Percentiles rank a stretch among this genome's conserved stretches.
Conservation (phyloP, 2,888 invertebrate genomes). For the Stenchaetothrips biformis region DNA sequence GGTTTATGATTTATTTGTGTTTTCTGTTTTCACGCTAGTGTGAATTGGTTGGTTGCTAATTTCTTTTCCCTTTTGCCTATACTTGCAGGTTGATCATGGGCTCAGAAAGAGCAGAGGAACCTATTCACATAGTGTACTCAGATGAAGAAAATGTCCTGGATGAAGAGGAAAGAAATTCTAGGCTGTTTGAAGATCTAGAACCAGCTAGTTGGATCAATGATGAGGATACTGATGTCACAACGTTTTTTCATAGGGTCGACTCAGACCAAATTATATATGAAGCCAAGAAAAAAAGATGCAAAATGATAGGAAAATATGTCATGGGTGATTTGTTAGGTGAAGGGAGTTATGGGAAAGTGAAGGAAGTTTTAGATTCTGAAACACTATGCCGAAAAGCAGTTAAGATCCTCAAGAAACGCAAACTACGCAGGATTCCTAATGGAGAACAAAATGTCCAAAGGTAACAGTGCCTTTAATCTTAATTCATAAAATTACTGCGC, state of each 20-base stretch:
- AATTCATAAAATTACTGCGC: neutral
- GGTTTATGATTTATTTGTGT: neutral
- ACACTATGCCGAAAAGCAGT: constrained; percentile 88
- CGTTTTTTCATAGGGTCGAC: constrained; percentile 90
- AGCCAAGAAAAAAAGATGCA: constrained; percentile 80
- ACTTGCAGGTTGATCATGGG: neutral
- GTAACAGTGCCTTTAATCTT: constrained; percentile 44
- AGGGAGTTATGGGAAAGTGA: constrained; percentile 98
- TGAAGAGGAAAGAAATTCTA: constrained; percentile 45
- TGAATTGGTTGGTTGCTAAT: neutral
- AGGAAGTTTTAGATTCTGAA: constrained; percentile 92
- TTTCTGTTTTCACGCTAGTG: neutral
- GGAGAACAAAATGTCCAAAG: constrained; percentile 94
- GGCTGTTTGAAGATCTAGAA: constrained; percentile 45
- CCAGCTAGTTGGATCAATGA: constrained; percentile 67
- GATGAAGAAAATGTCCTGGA: constrained; percentile 43
- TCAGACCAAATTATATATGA: constrained; percentile 94
- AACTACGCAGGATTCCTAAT: constrained; percentile 89
- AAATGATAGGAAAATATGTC: constrained; percentile 94
- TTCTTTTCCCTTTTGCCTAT: neutral
- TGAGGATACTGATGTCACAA: constrained; percentile 65
- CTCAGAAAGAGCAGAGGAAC: constrained; percentile 6
- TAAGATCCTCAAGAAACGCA: constrained; percentile 92
- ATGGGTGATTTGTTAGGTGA: constrained; percentile 97
- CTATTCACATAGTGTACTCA: constrained; percentile 41